phyloP scores from a whole-genome alignment of 2,797 vertebrate genomes.

The Taenioides sp. region DNA sequence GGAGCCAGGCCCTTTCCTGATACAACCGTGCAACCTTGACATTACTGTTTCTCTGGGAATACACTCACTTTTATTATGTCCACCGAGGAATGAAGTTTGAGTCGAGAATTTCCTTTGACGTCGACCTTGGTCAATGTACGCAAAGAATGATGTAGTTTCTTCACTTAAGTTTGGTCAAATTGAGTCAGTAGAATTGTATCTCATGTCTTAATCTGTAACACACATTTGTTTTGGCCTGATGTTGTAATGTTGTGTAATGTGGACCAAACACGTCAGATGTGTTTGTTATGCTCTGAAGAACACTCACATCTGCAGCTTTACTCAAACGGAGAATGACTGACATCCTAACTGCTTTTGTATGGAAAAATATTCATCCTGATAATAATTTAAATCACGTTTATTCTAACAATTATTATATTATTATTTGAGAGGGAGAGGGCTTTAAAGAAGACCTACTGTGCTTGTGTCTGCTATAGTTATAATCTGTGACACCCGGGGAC shows the following conservation, averaged over 20 bases:
- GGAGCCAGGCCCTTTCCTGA: not conserved
- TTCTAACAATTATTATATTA: no score
- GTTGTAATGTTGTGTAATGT: slow-evolving; percentile 10
- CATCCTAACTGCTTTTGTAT: no score
- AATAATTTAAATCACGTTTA: no score
- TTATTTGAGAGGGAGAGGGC: no score
- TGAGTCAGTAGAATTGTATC: not conserved
- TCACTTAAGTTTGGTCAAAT: not conserved
- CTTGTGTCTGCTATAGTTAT: no score
- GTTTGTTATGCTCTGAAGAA: slow-evolving; percentile 23
- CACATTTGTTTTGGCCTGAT: slow-evolving; percentile 19
- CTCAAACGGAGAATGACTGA: not conserved
- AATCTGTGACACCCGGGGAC: no score
- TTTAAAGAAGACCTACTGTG: no score
- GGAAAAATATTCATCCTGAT: no score
- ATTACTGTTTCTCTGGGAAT: not conserved
- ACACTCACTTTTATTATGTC: slow-evolving; percentile 28
- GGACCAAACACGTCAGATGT: not conserved
- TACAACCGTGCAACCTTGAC: not conserved
- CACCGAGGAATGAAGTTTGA: slow-evolving; percentile 37
- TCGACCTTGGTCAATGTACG: slow-evolving; percentile 5
- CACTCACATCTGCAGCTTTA: slow-evolving; percentile 47
- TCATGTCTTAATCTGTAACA: not conserved
- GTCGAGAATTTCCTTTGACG: slow-evolving; percentile 28
- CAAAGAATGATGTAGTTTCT: not conserved